Percentiles rank a stretch among this genome's conserved stretches.
These are phyloP conservation scores for Cataglyphis altisquamis DNA, from an alignment of 2,888 invertebrate genomes.

Conservation along the genomic window DNA sequence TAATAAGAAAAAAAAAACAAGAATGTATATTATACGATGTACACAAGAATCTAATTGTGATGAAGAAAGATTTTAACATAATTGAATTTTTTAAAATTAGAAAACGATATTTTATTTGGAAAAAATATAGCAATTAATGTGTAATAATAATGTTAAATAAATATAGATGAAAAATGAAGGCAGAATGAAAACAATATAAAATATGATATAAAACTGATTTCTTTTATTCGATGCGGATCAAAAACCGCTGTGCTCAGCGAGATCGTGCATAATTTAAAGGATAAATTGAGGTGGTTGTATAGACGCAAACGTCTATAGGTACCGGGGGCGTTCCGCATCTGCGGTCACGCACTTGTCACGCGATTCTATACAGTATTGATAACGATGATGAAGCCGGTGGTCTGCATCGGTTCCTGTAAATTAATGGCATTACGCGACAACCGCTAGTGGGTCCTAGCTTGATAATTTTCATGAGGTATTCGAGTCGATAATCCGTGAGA, in stretches of 20 bases:
- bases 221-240: conserved; percentile 57
- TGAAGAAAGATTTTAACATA: neutral
- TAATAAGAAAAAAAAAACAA: neutral
- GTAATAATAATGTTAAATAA: neutral
- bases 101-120: neutral
- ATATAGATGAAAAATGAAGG: neutral
- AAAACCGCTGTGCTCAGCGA: conserved; percentile 62
- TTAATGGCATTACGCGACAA: conserved; percentile 80
- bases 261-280: conserved; percentile 69
- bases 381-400: conserved; percentile 79
- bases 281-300: conserved; percentile 69
- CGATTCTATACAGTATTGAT: conserved; percentile 83
- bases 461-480: conserved; percentile 77
- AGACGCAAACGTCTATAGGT: conserved; percentile 58
- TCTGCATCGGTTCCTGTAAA: conserved; percentile 77
- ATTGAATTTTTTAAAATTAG: neutral
- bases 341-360: conserved; percentile 83
- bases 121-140: neutral
- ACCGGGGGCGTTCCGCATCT: conserved; percentile 70
- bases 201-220: conserved; percentile 14
- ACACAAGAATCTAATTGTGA: neutral
- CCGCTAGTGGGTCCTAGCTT: conserved; percentile 66
- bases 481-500: conserved; percentile 68
- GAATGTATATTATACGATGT: neutral
- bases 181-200: neutral